Conservation (phyloP, 2,888 invertebrate species). For the Pollenia labialis region DNA sequence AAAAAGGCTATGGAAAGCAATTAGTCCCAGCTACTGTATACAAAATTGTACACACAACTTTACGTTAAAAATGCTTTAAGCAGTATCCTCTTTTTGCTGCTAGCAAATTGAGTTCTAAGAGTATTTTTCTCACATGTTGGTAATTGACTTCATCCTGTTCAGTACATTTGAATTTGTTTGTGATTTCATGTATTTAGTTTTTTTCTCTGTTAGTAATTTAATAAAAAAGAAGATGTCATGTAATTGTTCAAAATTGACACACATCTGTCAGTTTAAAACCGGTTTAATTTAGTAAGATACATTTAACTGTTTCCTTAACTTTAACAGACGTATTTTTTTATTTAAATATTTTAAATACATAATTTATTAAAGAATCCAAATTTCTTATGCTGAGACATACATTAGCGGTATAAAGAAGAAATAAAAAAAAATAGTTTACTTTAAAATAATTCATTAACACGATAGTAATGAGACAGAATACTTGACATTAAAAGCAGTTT, state of each 20-base stretch:
- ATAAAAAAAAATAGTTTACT: background rate
- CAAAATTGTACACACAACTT: too few relatives aligned
- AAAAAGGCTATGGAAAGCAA: too few relatives aligned
- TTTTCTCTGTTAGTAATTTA: background rate
- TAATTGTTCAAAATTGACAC: slow-evolving; percentile 17
- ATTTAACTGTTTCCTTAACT: slow-evolving; percentile 2
- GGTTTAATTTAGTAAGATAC: background rate
- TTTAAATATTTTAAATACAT: background rate
- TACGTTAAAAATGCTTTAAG: too few relatives aligned
- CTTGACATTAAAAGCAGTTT: background rate
- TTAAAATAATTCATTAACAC: background rate
- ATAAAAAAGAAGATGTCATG: slow-evolving; percentile 45
- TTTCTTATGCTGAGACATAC: background rate
- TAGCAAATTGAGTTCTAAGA: too few relatives aligned
- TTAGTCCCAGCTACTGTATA: too few relatives aligned
- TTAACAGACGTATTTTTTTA: background rate
- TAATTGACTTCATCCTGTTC: too few relatives aligned
- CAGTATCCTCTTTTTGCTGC: too few relatives aligned
- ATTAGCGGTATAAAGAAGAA: background rate
- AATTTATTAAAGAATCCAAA: slow-evolving; percentile 1
- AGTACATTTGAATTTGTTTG: too few relatives aligned
- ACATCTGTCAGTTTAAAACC: slow-evolving; percentile 51
- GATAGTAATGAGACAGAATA: slow-evolving; percentile 11
- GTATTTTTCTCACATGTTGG: too few relatives aligned
- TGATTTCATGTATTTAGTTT: too few relatives aligned